A percentile compares a stretch with the other conserved stretches of the same genome.
Conservation (phyloP, 1,140 invertebrate species). For the Listronotus oregonensis region DNA sequence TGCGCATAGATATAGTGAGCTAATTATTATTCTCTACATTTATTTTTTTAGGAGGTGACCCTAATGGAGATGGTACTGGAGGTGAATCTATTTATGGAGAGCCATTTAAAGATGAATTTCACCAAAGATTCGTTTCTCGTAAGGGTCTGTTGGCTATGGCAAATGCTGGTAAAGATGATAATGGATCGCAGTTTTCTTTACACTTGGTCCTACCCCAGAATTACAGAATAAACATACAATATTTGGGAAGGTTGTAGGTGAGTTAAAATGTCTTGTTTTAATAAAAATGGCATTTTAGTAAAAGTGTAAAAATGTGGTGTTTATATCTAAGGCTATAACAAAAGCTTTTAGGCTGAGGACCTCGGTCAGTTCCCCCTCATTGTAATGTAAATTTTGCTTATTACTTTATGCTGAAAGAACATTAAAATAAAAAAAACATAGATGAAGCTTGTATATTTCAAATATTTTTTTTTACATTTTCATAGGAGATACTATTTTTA, state of each 20-base stretch:
- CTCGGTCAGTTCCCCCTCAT: too few relatives aligned
- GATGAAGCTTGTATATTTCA: too few relatives aligned
- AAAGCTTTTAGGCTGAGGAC: too few relatives aligned
- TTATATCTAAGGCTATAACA: too few relatives aligned
- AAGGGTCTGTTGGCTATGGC: constrained; percentile 86
- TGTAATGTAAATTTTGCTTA: too few relatives aligned
- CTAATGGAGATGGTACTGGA: constrained; percentile 90
- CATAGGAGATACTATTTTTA: constrained; percentile 92
- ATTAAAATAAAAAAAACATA: too few relatives aligned
- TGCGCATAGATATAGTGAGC: too few relatives aligned
- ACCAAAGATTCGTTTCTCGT: constrained; percentile 68
- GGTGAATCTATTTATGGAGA: constrained; percentile 94
- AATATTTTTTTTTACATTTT: background rate
- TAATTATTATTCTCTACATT: too few relatives aligned
- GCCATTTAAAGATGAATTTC: constrained; percentile 76
- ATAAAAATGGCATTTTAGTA: too few relatives aligned
- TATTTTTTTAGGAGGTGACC: constrained; percentile 80
- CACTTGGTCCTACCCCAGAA: constrained; percentile 86
- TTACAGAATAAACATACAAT: constrained; percentile 97
- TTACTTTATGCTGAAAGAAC: too few relatives aligned
- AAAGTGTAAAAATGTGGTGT: too few relatives aligned
- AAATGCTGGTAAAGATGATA: constrained; percentile 87
- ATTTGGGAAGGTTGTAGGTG: constrained; percentile 88
- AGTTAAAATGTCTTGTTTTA: background rate
- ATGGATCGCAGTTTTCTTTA: constrained; percentile 99